Evolutionary conservation across 1,140 invertebrate genomes (phyloP), one percentile per base, ranked within the genome.

Genomic region (Sycophaga agraensis): DNA sequence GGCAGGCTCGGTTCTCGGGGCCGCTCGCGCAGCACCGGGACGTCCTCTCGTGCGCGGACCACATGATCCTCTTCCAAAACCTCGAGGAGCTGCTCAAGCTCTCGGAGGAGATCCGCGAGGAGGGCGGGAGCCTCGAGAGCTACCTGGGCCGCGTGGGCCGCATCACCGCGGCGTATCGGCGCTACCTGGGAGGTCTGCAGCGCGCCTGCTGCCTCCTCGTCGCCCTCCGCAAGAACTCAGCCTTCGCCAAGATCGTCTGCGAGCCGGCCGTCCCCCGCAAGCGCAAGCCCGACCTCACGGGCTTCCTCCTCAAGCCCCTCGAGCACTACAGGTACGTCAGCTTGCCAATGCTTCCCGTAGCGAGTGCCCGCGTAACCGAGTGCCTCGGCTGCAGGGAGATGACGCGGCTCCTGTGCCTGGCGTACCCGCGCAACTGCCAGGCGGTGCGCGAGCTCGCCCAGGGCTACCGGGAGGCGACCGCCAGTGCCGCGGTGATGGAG

Each of bases 401-500:
- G 74, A 81, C 78, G 66, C 79, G 77, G 66, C 66, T 81, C 57
- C 58, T 81, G 54, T 71, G 74, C 43, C 66, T 77, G 54, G 72
- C 73, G 8, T 77, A 74, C n/a, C 77, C 78, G 6, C 73, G 73
- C 34, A 81, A 75, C 65, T 80, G 79, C 17, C 73, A 73, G 45
- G 69, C 77, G 51, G 70, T 78, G 8, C 70, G 77, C 46, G 78
- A 81, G 12, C 67, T 81, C 24, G 70, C 76, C 3, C 79, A 80
- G 46, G 78, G 82, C 21, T 92, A 92, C 73, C 85, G 89, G 70
- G 90, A 92, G 69, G 89, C 91, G 5, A 92, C 90, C 1, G 87
- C 89, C 4, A 88, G 87, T 59, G 89, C 88, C 7, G 90, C 90
- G 4, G 77, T 92, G 4, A 93, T 92, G 91, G 91, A 91, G 68